Percentiles rank a stretch among this genome's conserved stretches.
phyloP scores from a whole-genome alignment of 1,140 invertebrate genomes.

The Drosophila seguyi region DNA sequence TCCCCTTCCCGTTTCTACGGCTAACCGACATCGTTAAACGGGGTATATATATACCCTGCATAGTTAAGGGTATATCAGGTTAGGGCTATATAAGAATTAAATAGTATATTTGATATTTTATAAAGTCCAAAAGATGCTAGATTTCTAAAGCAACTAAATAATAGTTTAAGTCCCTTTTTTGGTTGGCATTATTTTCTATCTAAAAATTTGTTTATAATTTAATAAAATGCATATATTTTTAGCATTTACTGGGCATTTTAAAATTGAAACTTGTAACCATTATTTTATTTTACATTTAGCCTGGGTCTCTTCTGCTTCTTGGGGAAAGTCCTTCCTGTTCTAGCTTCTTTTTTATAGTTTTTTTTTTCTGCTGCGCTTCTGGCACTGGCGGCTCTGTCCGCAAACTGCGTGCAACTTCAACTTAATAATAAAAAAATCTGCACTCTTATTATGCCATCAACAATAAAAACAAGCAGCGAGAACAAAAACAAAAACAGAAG shows the following conservation, averaged over 20 bases:
- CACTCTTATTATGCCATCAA: slow-evolving; percentile 78
- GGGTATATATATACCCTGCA: background rate
- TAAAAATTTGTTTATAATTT: background rate
- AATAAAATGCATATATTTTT: background rate
- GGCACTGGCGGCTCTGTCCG: slow-evolving; percentile 43
- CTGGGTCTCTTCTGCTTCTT: slow-evolving; percentile 2
- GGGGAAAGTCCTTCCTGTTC: slow-evolving; percentile 13
- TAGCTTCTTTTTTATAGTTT: slow-evolving; percentile 17
- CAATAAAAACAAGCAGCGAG: slow-evolving; percentile 68
- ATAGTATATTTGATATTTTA: background rate
- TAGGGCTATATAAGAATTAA: background rate
- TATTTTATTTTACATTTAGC: slow-evolving; percentile 57
- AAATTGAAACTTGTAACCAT: no score
- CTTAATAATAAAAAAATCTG: slow-evolving; percentile 76
- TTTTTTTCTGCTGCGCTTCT: slow-evolving; percentile 20
- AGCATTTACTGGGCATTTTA: background rate
- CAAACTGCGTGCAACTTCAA: slow-evolving; percentile 77
- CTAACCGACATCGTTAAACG: background rate
- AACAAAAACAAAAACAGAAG: slow-evolving; percentile 39
- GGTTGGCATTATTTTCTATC: background rate
- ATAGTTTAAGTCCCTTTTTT: background rate
- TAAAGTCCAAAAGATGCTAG: background rate
- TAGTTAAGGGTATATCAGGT: background rate
- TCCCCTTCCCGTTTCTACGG: slow-evolving; percentile 7
- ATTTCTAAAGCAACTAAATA: no score